Conservation (phyloP, 2,797 vertebrate species). For the Lepus oiostolus region DNA sequence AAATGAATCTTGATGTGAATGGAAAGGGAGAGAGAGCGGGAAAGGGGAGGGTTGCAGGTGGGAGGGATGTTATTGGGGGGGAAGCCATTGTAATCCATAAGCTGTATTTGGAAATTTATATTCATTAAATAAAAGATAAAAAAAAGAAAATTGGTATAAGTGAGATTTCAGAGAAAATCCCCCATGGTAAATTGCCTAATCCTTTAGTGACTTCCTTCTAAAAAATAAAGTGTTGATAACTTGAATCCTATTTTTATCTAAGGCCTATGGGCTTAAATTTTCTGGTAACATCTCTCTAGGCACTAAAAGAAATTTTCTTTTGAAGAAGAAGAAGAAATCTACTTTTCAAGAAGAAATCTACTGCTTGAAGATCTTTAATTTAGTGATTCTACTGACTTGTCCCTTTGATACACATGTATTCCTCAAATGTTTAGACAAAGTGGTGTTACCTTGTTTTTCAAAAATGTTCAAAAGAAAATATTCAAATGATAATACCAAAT, state of each 20-base stretch:
- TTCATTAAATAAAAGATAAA: too few species aligned
- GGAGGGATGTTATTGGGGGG: too few species aligned
- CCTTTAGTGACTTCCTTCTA: neutral
- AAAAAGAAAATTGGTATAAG: neutral
- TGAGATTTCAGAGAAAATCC: neutral
- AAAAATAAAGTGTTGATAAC: neutral
- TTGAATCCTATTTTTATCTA: neutral
- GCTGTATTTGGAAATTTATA: too few species aligned
- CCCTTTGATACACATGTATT: neutral
- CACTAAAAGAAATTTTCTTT: neutral
- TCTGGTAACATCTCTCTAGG: neutral
- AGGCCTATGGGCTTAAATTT: neutral
- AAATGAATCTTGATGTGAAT: too few species aligned
- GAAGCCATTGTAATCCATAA: too few species aligned
- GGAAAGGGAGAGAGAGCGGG: too few species aligned
- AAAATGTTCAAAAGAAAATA: conserved; percentile 24
- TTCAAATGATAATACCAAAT: neutral
- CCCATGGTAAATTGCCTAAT: neutral
- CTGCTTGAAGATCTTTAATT: neutral
- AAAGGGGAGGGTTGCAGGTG: too few species aligned
- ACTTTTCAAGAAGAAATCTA: neutral
- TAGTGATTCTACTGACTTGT: neutral
- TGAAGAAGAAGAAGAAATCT: too few species aligned
- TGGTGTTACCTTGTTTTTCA: neutral
- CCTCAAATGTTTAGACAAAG: neutral